Conservation (phyloP, 1,140 invertebrate genomes). For the Amphibalanus amphitrite region DNA sequence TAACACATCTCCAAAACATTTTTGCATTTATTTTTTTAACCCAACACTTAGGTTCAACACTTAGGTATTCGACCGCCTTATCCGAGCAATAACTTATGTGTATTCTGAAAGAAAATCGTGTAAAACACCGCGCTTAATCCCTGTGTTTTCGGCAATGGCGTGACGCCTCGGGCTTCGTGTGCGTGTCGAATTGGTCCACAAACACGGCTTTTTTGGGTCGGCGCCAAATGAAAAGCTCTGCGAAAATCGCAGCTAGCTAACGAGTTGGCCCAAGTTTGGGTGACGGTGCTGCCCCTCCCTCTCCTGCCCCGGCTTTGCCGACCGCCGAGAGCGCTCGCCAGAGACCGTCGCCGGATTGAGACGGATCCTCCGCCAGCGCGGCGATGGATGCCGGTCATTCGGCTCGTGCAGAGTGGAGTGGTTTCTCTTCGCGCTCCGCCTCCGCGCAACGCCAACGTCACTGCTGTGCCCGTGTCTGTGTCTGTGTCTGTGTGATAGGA, state of each 20-base stretch:
- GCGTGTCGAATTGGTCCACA: background rate
- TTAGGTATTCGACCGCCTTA: no score
- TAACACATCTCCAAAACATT: no score
- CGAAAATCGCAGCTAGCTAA: background rate
- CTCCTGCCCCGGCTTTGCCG: no score
- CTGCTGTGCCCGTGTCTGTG: no score
- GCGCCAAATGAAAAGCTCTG: background rate
- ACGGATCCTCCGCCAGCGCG: background rate
- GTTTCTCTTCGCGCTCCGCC: no score
- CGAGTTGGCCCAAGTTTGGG: background rate
- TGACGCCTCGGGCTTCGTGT: background rate
- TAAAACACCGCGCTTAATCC: background rate
- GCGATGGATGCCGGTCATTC: no score
- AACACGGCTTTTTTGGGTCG: background rate
- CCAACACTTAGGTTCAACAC: background rate
- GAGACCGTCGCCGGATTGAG: no score
- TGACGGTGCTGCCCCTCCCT: no score
- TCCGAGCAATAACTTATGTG: background rate
- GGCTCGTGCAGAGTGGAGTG: no score
- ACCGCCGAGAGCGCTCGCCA: no score
- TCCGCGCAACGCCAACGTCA: no score
- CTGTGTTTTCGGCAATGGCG: background rate
- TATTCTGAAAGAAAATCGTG: background rate
- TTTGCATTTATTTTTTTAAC: background rate
- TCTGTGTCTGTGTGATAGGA: no score